Conservation (phyloP, 2,888 invertebrate genomes). For the Teleiodes luculella region DNA sequence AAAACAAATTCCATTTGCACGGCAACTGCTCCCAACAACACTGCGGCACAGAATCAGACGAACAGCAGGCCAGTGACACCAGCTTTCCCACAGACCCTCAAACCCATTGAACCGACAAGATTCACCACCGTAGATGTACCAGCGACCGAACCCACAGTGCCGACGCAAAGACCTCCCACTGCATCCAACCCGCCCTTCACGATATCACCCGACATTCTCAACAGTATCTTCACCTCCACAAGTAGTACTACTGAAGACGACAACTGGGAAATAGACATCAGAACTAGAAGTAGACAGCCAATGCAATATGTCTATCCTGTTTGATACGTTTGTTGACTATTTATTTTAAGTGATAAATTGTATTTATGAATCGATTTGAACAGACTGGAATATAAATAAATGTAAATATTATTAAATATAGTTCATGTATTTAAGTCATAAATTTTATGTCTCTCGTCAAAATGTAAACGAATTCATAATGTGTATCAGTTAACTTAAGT, state of each 20-base stretch:
- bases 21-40: background rate
- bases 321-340: no score
- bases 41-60: background rate
- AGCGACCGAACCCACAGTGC: background rate
- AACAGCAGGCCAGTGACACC: background rate
- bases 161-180: no score
- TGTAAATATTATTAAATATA: background rate
- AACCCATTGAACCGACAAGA: background rate
- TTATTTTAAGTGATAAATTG: no score
- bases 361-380: background rate
- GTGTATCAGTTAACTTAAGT: no score
- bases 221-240: constrained; percentile 4
- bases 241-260: background rate
- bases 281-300: constrained; percentile 5
- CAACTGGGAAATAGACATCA: constrained; percentile 8
- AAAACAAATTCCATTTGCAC: constrained; percentile 8
- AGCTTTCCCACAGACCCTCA: background rate
- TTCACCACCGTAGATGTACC: constrained; percentile 2
- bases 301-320: background rate
- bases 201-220: background rate
- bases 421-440: no score
- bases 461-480: no score
- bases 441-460: no score
- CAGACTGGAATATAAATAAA: background rate
- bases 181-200: background rate